Conservation (phyloP, 2,113 vertebrate species). For the Columba janthina region DNA sequence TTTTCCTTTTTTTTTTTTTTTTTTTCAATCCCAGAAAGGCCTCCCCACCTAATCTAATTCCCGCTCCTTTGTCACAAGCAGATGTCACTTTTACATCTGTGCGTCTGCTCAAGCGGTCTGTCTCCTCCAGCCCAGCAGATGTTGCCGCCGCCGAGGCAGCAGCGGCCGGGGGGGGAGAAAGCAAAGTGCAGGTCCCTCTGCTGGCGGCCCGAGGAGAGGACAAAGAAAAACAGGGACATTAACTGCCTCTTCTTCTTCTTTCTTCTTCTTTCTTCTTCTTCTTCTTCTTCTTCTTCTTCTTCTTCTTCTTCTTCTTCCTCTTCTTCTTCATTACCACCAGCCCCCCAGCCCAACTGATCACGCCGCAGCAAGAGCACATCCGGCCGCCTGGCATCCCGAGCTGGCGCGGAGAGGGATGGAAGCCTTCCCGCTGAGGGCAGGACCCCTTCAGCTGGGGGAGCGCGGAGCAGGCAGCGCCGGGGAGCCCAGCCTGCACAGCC, state of each 20-base stretch:
- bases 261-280: too few species aligned
- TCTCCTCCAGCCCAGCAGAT: conserved; percentile 77
- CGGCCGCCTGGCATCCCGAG: neutral
- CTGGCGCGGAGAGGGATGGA: neutral
- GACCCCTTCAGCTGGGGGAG: neutral
- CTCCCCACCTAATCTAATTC: conserved; percentile 88
- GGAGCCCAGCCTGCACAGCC: neutral
- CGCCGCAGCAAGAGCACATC: neutral
- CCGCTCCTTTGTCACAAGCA: conserved; percentile 85
- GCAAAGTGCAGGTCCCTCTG: conserved; percentile 58
- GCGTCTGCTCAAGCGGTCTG: conserved; percentile 78
- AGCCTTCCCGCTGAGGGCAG: too few species aligned
- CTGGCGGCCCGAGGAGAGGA: neutral
- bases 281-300: too few species aligned
- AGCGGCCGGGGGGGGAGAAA: neutral
- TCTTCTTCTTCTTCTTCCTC: too few species aligned
- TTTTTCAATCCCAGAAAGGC: conserved; percentile 73
- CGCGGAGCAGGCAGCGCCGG: neutral
- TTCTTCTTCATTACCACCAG: too few species aligned
- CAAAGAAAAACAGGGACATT: neutral
- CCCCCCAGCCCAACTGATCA: neutral
- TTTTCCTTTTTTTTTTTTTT: neutral
- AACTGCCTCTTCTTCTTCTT: too few species aligned
- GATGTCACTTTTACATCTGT: conserved; percentile 97
- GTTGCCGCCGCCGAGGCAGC: conserved; percentile 67